Base-by-base conservation (phyloP, 2,113 vertebrate genomes). In the Gracilinanus agilis region DNA sequence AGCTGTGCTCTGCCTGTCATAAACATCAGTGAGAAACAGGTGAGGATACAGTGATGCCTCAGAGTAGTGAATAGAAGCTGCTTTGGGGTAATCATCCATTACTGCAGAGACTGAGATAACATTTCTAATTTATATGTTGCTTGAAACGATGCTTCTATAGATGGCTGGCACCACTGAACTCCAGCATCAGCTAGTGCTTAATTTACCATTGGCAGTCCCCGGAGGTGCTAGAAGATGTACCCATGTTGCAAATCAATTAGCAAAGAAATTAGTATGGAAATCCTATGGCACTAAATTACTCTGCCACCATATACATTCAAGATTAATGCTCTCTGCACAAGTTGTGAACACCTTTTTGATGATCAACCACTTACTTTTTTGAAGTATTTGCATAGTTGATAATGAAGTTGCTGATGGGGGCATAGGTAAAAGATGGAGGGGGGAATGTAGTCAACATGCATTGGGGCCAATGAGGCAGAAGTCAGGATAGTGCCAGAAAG, bases 271-370 rank as follows among this genome's bases (percentile, higher is more conserved):
- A 95, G 91, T 90, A 94, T 89, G 94, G 91, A 83, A 96, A 95
- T 91, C 53, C 29, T 89, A 75, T 92, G 91, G 44, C 44, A 94
- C 96, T 95, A 96, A 92, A 96, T 96, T 93, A 93, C 25, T 89
- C 93, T 10, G 44, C 10, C 7, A 90, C 29, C 58, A 95, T 95
- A 94, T 91, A 95, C 67, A 91, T 83, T 10, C n/a, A 61, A 89
- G 92, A 61, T 94, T 89, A 54, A 92, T 94, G 93, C 89, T 83
- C 61, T 90, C 92, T 58, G 24, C 16, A 53, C 75, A 34, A 75
- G 75, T 44, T 40, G 6, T 5, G 55, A 58, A 90, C 61, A 7
- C 9, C 53, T 92, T 92, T 94, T 25, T 23, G 44, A 53, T 83
- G 88, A 89, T 54, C 90, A 25, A 9, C n/a, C 24, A 91, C 40